phyloP scores from a whole-genome alignment of 2,888 invertebrate genomes.

The Erynnis tages region DNA sequence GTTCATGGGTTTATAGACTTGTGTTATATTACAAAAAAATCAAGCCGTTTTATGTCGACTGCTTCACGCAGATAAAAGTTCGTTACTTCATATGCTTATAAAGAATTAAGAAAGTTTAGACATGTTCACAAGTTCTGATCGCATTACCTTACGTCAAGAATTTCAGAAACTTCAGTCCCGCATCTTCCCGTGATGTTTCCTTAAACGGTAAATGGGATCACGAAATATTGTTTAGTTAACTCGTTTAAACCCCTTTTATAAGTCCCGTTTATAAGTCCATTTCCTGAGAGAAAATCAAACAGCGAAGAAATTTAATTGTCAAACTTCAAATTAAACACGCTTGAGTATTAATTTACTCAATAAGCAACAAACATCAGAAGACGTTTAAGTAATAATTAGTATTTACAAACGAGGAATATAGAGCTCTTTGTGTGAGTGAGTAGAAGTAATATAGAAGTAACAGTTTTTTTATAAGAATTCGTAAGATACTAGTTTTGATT shows the following conservation, averaged over 20 bases:
- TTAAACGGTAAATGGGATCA: conserved; percentile 6
- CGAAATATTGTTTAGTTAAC: conserved; percentile 12
- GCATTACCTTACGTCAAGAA: conserved; percentile 7
- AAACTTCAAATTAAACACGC: conserved; percentile 15
- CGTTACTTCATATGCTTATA: too few species aligned
- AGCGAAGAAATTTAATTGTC: conserved; percentile 14
- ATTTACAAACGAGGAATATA: too few species aligned
- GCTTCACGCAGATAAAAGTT: too few species aligned
- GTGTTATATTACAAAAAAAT: too few species aligned
- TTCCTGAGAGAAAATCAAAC: conserved; percentile 5
- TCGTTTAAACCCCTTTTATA: conserved; percentile 10
- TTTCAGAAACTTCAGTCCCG: neutral
- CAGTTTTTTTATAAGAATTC: too few species aligned
- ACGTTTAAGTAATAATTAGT: conserved; percentile 2
- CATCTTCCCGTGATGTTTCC: neutral
- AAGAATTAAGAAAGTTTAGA: conserved; percentile 1
- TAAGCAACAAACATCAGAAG: conserved; percentile 1
- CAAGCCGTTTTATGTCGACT: too few species aligned
- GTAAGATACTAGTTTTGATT: too few species aligned
- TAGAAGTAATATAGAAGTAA: too few species aligned
- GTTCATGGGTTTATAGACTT: too few species aligned
- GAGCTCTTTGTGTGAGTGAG: too few species aligned
- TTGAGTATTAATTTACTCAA: conserved; percentile 6
- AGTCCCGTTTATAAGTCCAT: conserved; percentile 10
- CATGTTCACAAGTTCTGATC: conserved; percentile 7